Percentiles rank a stretch among this genome's conserved stretches.
Conservation (phyloP, 1,140 invertebrate genomes). For the Achatina immaculata region DNA sequence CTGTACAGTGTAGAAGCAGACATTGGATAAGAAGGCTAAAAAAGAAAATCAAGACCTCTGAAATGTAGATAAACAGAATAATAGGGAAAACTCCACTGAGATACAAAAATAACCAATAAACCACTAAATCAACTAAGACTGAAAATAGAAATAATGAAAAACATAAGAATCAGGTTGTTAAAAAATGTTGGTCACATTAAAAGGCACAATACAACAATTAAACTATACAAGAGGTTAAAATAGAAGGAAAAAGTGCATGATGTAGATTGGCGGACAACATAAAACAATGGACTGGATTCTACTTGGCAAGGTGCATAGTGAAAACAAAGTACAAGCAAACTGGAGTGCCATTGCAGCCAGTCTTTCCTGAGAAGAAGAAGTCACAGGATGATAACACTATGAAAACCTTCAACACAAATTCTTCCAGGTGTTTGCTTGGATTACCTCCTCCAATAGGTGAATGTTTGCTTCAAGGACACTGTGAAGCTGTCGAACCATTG, state of each 20-base stretch:
- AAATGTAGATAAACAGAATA: too few relatives aligned
- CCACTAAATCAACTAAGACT: too few relatives aligned
- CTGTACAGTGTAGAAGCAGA: too few relatives aligned
- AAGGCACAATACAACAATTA: too few relatives aligned
- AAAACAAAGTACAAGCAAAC: background rate
- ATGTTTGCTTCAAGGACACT: constrained; percentile 62
- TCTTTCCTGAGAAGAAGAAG: background rate
- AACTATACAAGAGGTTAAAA: too few relatives aligned
- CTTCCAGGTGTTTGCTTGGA: background rate
- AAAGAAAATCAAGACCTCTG: too few relatives aligned
- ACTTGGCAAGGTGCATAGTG: background rate
- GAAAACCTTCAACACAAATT: background rate
- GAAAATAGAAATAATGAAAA: too few relatives aligned
- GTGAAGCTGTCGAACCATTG: constrained; percentile 60
- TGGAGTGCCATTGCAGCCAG: background rate
- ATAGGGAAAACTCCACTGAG: too few relatives aligned
- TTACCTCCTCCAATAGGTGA: constrained; percentile 62
- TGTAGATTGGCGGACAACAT: background rate
- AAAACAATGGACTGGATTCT: background rate
- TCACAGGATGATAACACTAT: background rate
- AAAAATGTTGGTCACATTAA: too few relatives aligned
- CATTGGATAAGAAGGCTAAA: too few relatives aligned
- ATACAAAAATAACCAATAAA: too few relatives aligned
- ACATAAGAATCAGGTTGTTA: too few relatives aligned
- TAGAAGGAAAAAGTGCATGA: background rate